Evolutionary conservation across 1,140 invertebrate species (phyloP).

Genomic region (Luehdorfia chinensis): DNA sequence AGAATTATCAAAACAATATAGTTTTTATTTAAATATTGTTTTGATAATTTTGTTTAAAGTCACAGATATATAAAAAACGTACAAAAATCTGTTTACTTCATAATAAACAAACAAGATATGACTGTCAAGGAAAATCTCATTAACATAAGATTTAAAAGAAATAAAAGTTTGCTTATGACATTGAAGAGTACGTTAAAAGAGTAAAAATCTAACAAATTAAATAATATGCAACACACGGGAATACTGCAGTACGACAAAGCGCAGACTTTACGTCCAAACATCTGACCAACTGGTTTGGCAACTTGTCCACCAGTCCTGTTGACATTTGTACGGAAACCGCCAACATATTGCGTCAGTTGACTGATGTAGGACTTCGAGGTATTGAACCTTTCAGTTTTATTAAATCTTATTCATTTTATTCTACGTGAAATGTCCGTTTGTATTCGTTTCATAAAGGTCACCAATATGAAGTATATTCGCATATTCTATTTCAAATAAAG

Average conservation of each 20-base stretch:
- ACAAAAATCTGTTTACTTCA: too few relatives aligned
- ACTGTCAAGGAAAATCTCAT: too few relatives aligned
- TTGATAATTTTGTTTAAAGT: too few relatives aligned
- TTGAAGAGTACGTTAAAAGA: background rate
- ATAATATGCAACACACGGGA: background rate
- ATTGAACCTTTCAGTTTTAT: conserved; percentile 13
- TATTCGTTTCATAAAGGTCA: too few relatives aligned
- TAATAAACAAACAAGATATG: too few relatives aligned
- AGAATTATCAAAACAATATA: too few relatives aligned
- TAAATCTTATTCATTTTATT: conserved; percentile 5
- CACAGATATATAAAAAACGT: too few relatives aligned
- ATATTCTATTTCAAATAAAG: too few relatives aligned
- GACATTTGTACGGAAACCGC: conserved; percentile 11
- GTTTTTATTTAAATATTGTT: too few relatives aligned
- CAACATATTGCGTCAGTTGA: conserved; percentile 10
- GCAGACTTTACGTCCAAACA: background rate
- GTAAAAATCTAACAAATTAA: background rate
- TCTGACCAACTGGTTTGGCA: conserved; percentile 4
- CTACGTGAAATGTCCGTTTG: conserved; percentile 1
- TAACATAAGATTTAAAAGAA: too few relatives aligned
- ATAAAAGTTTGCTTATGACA: conserved; percentile 1
- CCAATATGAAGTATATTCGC: too few relatives aligned
- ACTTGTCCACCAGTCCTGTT: conserved; percentile 4
- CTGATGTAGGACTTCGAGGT: conserved; percentile 7
- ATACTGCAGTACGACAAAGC: background rate